These are phyloP conservation scores for Lethocerus indicus DNA, from an alignment of 1,140 invertebrate genomes.

Conservation along the genomic window DNA sequence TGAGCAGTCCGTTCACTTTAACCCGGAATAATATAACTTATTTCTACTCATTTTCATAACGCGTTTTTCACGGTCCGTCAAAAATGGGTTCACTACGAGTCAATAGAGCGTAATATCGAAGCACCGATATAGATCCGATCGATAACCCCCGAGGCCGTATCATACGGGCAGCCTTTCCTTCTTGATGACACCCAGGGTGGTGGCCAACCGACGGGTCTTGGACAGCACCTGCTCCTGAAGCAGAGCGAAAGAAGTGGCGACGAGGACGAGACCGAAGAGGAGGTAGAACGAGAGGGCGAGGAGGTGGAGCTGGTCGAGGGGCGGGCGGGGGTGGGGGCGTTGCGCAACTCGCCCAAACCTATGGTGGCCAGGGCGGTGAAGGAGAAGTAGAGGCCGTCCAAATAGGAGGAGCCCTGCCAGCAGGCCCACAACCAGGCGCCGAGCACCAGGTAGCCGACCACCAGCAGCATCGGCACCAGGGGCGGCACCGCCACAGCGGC, in stretches of 20 bases:
- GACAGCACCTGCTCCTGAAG: constrained; percentile 76
- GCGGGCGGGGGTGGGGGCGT: constrained; percentile 29
- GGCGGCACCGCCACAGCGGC: constrained; percentile 43
- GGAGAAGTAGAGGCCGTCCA: constrained; percentile 74
- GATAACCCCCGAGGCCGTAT: too few relatives aligned
- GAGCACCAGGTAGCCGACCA: constrained; percentile 48
- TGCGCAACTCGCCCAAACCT: constrained; percentile 66
- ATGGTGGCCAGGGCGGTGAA: constrained; percentile 77
- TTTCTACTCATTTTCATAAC: too few relatives aligned
- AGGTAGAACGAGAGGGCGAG: constrained; percentile 73
- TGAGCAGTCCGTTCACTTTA: too few relatives aligned
- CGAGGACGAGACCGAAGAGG: constrained; percentile 68
- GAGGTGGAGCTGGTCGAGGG: constrained; percentile 33
- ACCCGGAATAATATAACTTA: too few relatives aligned
- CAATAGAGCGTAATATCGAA: too few relatives aligned
- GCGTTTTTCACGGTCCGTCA: too few relatives aligned
- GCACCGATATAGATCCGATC: too few relatives aligned
- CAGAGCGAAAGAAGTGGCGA: constrained; percentile 85
- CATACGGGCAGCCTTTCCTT: constrained; percentile 9
- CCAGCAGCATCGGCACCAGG: constrained; percentile 46
- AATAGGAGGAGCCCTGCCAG: constrained; percentile 59
- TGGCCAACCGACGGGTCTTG: constrained; percentile 49
- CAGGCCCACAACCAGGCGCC: constrained; percentile 53
- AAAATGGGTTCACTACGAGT: too few relatives aligned
- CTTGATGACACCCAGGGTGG: constrained; percentile 32